These are phyloP conservation scores for Dipodomys spectabilis DNA, from an alignment of 2,113 vertebrate species.

Conservation along the genomic window DNA sequence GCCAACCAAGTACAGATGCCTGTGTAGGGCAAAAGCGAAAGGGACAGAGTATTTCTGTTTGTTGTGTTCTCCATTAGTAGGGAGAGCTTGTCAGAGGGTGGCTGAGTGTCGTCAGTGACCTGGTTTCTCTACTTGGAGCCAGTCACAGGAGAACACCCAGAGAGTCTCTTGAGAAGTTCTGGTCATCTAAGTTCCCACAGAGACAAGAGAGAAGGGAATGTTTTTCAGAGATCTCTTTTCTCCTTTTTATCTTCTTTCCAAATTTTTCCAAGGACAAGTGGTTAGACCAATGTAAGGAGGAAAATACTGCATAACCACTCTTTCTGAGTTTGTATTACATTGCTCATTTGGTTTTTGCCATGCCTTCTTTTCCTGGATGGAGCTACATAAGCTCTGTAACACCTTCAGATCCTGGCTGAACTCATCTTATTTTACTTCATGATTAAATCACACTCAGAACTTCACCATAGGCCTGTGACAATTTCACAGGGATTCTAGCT, in stretches of 20 bases:
- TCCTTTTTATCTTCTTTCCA: background rate
- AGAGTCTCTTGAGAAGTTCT: background rate
- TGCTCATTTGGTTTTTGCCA: background rate
- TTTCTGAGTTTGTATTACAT: rapidly evolving
- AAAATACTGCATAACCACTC: background rate
- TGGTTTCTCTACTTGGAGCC: background rate
- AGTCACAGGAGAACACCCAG: rapidly evolving
- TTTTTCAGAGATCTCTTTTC: background rate
- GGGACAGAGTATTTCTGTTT: background rate
- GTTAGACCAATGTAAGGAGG: background rate
- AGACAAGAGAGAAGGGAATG: background rate
- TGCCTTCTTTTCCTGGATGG: background rate
- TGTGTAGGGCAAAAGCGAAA: background rate
- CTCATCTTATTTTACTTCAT: background rate
- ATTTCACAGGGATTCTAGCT: background rate
- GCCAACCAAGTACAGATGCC: background rate
- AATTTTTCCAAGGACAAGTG: background rate
- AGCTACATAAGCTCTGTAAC: too few species aligned
- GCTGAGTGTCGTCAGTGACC: too few species aligned
- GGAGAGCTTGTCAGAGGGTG: background rate
- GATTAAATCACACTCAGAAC: background rate
- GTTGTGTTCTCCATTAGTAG: background rate
- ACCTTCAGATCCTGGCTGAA: background rate
- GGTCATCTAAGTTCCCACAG: too few species aligned
- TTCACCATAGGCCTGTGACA: background rate